A percentile compares a stretch with the other conserved stretches of the same genome.
Conservation (phyloP, 2,888 invertebrate genomes). For the Iselma pallidipennis region DNA sequence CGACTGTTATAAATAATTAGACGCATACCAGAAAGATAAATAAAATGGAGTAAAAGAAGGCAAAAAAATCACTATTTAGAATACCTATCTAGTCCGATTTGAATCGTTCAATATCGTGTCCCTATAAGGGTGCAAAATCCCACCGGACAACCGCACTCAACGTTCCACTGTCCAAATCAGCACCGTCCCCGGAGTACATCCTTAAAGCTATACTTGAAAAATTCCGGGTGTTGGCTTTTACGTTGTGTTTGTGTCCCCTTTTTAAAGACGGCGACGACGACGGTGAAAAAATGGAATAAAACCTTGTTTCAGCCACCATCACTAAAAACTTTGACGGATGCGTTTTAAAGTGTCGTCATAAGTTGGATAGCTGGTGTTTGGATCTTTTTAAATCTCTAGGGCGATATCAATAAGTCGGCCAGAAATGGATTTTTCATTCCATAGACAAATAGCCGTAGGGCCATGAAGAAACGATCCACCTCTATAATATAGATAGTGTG, state of each 20-base stretch:
- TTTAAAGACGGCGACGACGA: slow-evolving; percentile 3
- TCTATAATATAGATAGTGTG: slow-evolving; percentile 22
- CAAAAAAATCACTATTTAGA: slow-evolving; percentile 1
- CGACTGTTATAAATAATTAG: slow-evolving; percentile 53
- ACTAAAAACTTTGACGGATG: slow-evolving; percentile 48
- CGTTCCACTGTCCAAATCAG: slow-evolving; percentile 54
- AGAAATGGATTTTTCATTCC: slow-evolving; percentile 60
- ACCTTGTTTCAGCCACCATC: background rate
- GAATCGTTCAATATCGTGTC: slow-evolving; percentile 49
- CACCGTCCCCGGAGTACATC: slow-evolving; percentile 45
- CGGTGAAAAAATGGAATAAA: slow-evolving; percentile 12
- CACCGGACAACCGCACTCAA: slow-evolving; percentile 48
- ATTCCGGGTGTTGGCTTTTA: slow-evolving; percentile 47
- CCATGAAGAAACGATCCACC: slow-evolving; percentile 45
- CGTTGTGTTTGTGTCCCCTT: slow-evolving; percentile 28
- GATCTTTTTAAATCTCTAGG: slow-evolving; percentile 43
- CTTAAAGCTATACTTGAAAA: slow-evolving; percentile 50
- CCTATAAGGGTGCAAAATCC: slow-evolving; percentile 43
- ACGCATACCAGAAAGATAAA: slow-evolving; percentile 46
- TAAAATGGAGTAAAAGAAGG: slow-evolving; percentile 24
- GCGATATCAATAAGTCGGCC: slow-evolving; percentile 58
- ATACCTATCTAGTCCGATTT: slow-evolving; percentile 33
- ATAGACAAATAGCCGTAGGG: slow-evolving; percentile 55
- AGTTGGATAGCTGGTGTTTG: slow-evolving; percentile 38
- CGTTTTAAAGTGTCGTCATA: slow-evolving; percentile 54